Conservation (phyloP, 2,113 vertebrate genomes). For the Cololabis saira region DNA sequence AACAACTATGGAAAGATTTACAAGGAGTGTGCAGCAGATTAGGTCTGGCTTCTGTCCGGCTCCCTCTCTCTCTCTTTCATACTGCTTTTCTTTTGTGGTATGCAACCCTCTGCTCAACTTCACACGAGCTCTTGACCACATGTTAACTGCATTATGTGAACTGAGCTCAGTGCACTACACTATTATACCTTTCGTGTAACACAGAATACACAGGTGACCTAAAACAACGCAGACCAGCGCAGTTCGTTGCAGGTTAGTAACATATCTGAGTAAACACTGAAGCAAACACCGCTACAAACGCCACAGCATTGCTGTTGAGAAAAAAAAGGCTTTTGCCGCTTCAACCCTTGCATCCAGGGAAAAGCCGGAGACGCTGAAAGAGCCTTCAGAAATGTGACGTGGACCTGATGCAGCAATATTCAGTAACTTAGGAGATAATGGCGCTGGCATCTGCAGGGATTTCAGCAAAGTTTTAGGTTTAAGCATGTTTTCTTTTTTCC, state of each 20-base stretch:
- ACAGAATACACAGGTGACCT: neutral
- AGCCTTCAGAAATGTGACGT: slow-evolving; percentile 51
- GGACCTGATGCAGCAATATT: slow-evolving; percentile 62
- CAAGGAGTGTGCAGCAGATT: slow-evolving; percentile 47
- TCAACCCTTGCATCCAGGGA: slow-evolving; percentile 25
- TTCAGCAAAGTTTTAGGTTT: slow-evolving; percentile 36
- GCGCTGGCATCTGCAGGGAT: slow-evolving; percentile 46
- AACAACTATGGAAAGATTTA: slow-evolving; percentile 41
- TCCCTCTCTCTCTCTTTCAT: slow-evolving; percentile 25
- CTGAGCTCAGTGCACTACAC: neutral
- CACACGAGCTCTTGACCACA: slow-evolving; percentile 21
- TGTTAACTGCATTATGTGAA: neutral
- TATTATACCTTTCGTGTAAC: neutral
- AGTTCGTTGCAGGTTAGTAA: slow-evolving; percentile 33
- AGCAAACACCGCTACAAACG: slow-evolving; percentile 18
- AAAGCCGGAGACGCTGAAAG: slow-evolving; percentile 20
- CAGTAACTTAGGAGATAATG: slow-evolving; percentile 56
- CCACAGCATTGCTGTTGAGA: slow-evolving; percentile 43
- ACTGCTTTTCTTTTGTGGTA: slow-evolving; percentile 41
- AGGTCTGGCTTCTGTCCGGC: slow-evolving; percentile 38
- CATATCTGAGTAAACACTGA: slow-evolving; percentile 23
- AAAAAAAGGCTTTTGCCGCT: slow-evolving; percentile 30
- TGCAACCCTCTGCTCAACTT: slow-evolving; percentile 27
- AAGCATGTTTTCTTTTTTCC: slow-evolving; percentile 21
- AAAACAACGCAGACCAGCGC: slow-evolving; percentile 9